Evolutionary conservation across 1,140 invertebrate species (phyloP), one percentile per base, ranked within the genome.

Genomic region (Cydia pomonella): DNA sequence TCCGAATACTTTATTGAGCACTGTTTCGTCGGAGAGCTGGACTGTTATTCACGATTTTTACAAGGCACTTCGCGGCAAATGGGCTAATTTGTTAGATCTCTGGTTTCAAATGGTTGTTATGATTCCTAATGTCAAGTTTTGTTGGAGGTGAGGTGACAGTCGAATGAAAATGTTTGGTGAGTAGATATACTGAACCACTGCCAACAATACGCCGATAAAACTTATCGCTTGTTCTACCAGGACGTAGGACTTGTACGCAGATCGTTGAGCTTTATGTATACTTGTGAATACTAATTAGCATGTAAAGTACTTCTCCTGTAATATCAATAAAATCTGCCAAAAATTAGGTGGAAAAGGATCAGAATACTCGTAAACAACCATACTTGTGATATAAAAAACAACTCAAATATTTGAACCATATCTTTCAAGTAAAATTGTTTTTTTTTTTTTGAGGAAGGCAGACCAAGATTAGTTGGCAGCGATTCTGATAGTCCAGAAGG

Each of bases 131-230:
- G 53, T 59, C 53, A 21, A 59, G 53, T 23, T 59, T 18, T 23
- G n/a, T 23, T 59, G 21, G 7, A 23, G 53, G 12, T 7, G 53
- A 10, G 18, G 7, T 59, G 7, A 59, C 9, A 12, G 53, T 23
- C 64, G 76, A 79, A 80, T 78, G 74, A 75, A 77, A 78, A 18
- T 50, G 78, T 80, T 74, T 73, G 74, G 1, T 59, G 53, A 59
- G n/a, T 59, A 59, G 64, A 29, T n/a, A 29, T 13, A 29, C 63
- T 29, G 64, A 69, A 76, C 66, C 78, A 81, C 77, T 84, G 82
- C 78, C 78, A 88, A 91, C 89, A 92, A 92, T 92, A 87, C 81
- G 73, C 73, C 87, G 83, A 90, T 90, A 92, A 92, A 92, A 90
- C 76, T 85, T 85, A 88, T 87, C 81, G 84, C 77, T 74, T 80